phyloP scores from a whole-genome alignment of 2,113 vertebrate genomes.

The Trinectes maculatus region DNA sequence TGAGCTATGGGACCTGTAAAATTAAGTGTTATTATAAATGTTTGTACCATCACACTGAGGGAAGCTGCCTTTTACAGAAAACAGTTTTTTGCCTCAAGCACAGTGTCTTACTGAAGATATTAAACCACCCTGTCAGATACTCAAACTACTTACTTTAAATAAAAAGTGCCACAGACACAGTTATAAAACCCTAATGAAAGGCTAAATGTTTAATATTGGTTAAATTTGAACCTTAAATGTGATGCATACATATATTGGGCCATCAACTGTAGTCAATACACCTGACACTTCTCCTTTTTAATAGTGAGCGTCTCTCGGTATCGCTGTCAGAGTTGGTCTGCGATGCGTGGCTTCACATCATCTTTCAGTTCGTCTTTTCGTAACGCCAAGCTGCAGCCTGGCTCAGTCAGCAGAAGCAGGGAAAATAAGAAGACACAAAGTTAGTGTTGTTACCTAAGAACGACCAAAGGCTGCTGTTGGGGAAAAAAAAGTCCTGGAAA shows the following conservation, averaged over 20 bases:
- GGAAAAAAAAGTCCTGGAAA: not conserved
- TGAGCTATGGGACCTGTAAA: not conserved
- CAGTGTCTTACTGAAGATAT: no score
- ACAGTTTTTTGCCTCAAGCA: not conserved
- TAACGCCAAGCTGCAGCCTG: constrained; percentile 12
- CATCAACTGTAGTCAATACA: no score
- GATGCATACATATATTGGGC: not conserved
- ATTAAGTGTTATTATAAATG: no score
- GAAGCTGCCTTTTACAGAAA: constrained; percentile 3
- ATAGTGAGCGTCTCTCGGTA: no score
- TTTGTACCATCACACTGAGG: not conserved
- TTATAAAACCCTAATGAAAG: no score
- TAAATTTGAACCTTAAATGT: constrained; percentile 3
- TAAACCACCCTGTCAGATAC: no score
- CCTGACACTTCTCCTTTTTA: constrained; percentile 13
- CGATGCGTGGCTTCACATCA: constrained; percentile 34
- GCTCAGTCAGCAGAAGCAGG: not conserved
- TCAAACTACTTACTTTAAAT: no score
- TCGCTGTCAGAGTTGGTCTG: no score
- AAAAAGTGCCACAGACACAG: no score
- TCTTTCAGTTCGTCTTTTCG: constrained; percentile 52
- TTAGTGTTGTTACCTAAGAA: constrained; percentile 13
- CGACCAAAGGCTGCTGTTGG: constrained; percentile 29
- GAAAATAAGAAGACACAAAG: not conserved
- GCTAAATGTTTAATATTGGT: not conserved